phyloP scores from a whole-genome alignment of 2,797 vertebrate species.

The Pangasius krempfi region DNA sequence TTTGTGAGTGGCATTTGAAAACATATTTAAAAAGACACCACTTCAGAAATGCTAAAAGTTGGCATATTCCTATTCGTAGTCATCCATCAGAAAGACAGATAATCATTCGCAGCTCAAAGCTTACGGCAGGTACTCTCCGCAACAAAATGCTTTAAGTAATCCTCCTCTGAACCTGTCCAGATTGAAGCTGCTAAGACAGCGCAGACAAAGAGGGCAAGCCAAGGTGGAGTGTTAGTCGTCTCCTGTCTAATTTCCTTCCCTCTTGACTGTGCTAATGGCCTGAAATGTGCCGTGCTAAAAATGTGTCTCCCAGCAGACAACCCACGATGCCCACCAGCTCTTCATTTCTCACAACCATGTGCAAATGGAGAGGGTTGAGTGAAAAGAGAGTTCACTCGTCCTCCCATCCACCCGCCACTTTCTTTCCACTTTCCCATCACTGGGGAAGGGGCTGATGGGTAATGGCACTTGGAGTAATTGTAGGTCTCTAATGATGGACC shows the following conservation, averaged over 20 bases:
- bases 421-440: constrained; percentile 25
- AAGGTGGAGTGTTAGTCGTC: constrained; percentile 37
- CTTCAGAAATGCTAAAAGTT: constrained; percentile 10
- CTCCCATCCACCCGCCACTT: constrained; percentile 29
- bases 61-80: not conserved
- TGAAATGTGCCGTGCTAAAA: constrained; percentile 52
- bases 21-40: constrained; percentile 15
- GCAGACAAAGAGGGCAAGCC: constrained; percentile 15
- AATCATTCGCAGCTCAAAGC: constrained; percentile 33
- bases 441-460: constrained; percentile 48
- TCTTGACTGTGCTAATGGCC: constrained; percentile 53
- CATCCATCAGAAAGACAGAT: constrained; percentile 41
- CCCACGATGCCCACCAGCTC: constrained; percentile 43
- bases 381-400: constrained; percentile 27
- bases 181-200: constrained; percentile 27
- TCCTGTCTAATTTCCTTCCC: constrained; percentile 53
- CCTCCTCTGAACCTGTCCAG: constrained; percentile 28
- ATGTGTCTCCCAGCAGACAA: constrained; percentile 47
- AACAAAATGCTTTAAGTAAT: constrained; percentile 39
- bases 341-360: constrained; percentile 44
- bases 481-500: constrained; percentile 41
- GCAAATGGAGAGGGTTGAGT: constrained; percentile 47
- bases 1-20: not conserved
- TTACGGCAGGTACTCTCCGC: constrained; percentile 13
- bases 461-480: constrained; percentile 53